These are phyloP conservation scores for Strigamia maritima DNA, from an alignment of 2,888 invertebrate species.

Conservation along the genomic window DNA sequence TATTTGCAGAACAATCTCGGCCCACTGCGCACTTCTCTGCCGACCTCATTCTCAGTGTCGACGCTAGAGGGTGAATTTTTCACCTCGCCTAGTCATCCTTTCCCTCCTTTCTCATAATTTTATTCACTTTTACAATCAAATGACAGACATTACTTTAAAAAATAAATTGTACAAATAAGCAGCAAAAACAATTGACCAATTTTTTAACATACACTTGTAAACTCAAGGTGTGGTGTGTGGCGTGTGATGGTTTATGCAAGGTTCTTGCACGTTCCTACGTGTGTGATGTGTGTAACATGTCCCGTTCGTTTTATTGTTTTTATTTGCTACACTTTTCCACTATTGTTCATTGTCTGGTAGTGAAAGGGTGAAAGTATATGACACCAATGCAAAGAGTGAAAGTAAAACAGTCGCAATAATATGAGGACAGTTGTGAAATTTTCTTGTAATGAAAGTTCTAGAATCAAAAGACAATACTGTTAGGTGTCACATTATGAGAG, in stretches of 20 bases:
- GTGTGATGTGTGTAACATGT: background rate
- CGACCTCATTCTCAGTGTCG: background rate
- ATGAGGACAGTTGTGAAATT: background rate
- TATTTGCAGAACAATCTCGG: background rate
- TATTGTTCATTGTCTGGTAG: background rate
- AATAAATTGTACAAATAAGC: background rate
- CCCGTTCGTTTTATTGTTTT: background rate
- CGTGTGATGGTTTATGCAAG: background rate
- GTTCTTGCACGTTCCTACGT: background rate
- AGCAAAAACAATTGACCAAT: background rate
- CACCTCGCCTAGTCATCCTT: background rate
- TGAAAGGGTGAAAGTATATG: slow-evolving; percentile 11
- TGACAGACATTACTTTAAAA: too few relatives aligned
- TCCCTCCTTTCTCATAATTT: background rate
- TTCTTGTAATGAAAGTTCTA: too few relatives aligned
- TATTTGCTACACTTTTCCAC: background rate
- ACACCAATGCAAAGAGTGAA: background rate
- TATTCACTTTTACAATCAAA: background rate
- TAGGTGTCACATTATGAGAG: background rate
- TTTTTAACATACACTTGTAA: background rate
- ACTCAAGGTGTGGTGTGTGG: background rate
- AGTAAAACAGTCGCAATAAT: background rate
- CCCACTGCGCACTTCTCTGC: slow-evolving; percentile 9
- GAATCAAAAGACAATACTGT: too few relatives aligned
- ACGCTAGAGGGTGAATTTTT: slow-evolving; percentile 15